Evolutionary conservation across 92 coral and sea anemone species (phyloP).

Genomic region (Galaxea fascicularis): DNA sequence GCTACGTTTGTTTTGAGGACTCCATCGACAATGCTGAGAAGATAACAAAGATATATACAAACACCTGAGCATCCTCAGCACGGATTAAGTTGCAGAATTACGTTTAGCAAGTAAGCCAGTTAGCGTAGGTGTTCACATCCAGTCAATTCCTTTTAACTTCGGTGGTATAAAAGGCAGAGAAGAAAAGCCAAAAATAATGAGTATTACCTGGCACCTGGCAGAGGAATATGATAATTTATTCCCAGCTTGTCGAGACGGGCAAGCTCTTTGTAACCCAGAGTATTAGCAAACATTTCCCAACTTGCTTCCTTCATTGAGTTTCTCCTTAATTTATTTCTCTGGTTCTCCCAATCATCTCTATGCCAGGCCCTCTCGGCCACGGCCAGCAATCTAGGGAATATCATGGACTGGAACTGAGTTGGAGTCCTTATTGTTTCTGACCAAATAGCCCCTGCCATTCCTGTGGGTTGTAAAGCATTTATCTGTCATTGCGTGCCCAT

Average conservation of each 20-base stretch:
- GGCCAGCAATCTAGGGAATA: slow-evolving; percentile 90
- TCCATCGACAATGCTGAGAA: slow-evolving; percentile 36
- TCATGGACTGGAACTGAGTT: slow-evolving; percentile 89
- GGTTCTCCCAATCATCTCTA: slow-evolving; percentile 83
- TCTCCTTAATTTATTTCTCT: slow-evolving; percentile 49
- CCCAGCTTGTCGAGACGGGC: slow-evolving; percentile 83
- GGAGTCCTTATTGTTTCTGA: slow-evolving; percentile 93
- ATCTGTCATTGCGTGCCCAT: no score
- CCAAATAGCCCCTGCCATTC: slow-evolving; percentile 93
- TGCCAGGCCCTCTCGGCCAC: slow-evolving; percentile 98
- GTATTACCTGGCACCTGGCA: slow-evolving; percentile 89
- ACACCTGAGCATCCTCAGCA: no score
- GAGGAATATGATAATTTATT: slow-evolving; percentile 84
- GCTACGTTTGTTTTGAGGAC: slow-evolving; percentile 57
- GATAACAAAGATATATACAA: background rate
- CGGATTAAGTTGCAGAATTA: no score
- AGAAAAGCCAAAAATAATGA: background rate
- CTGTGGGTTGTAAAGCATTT: no score
- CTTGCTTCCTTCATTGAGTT: slow-evolving; percentile 48
- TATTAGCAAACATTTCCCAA: slow-evolving; percentile 91
- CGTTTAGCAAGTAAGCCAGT: background rate
- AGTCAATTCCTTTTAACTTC: no score
- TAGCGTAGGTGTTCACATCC: no score
- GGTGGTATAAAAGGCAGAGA: no score
- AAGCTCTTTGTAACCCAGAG: slow-evolving; percentile 88